Conservation (phyloP, 2,888 invertebrate genomes). For the Thecophora atra region DNA sequence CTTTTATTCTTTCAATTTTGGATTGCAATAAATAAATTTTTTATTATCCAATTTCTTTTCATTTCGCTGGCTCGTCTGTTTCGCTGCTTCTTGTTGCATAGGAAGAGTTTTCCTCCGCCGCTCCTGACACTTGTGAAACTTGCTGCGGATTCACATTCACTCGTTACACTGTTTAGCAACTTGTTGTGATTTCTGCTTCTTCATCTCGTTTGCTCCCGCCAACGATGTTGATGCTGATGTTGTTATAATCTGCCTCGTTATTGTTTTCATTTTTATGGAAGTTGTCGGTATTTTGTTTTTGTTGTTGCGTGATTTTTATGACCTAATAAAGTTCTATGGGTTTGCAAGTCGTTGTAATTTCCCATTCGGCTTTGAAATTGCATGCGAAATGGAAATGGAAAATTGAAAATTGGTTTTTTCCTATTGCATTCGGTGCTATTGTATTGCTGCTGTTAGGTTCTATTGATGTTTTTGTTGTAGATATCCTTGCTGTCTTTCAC, state of each 20-base stretch:
- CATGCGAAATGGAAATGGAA: constrained; percentile 38
- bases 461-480: neutral
- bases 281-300: neutral
- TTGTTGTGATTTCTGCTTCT: constrained; percentile 11
- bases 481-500: neutral
- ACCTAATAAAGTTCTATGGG: constrained; percentile 51
- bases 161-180: constrained; percentile 12
- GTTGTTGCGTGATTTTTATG: constrained; percentile 46
- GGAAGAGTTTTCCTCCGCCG: no score
- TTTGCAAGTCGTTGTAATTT: constrained; percentile 49
- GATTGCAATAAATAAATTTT: no score
- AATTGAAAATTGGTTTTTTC: constrained; percentile 46
- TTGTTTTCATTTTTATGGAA: neutral
- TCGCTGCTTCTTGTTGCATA: neutral
- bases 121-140: constrained; percentile 16
- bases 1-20: no score
- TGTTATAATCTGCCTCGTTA: neutral
- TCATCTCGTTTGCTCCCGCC: neutral
- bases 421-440: constrained; percentile 19
- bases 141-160: neutral
- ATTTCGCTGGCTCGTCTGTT: neutral
- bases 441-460: constrained; percentile 5
- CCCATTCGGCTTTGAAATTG: constrained; percentile 46
- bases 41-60: neutral
- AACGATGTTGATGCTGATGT: neutral